These are phyloP conservation scores for Ardeotis arabs DNA, from an alignment of 2,113 vertebrate species.

Conservation along the genomic window DNA sequence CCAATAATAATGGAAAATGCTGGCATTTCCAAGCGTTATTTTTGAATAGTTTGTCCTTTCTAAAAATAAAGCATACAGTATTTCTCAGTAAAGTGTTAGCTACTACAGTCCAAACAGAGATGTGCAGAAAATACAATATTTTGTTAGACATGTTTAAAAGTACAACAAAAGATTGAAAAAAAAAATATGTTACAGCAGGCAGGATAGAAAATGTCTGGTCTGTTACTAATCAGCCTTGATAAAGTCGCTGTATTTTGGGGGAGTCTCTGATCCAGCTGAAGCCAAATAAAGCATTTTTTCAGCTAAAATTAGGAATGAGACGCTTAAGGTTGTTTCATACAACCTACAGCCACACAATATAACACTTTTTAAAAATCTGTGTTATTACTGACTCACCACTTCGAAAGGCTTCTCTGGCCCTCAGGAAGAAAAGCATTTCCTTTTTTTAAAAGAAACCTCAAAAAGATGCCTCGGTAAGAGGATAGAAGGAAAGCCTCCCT, in stretches of 20 bases:
- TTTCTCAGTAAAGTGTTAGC: constrained; percentile 42
- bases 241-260: not conserved
- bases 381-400: not conserved
- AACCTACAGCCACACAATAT: accelerated
- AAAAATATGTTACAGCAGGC: not conserved
- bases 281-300: not conserved
- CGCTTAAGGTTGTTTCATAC: not conserved
- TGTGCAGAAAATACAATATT: constrained; percentile 36
- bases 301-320: not conserved
- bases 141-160: constrained; percentile 43
- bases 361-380: not conserved
- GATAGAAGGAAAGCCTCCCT: not conserved
- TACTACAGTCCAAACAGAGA: constrained; percentile 51
- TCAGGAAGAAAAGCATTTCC: not conserved
- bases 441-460: not conserved
- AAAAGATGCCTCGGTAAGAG: not conserved
- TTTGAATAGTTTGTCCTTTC: constrained; percentile 55
- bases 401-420: not conserved
- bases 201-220: not conserved
- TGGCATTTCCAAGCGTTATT: constrained; percentile 59
- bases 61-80: constrained; percentile 50
- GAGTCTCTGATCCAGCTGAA: not conserved
- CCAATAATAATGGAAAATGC: constrained; percentile 49
- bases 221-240: not conserved
- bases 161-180: constrained; percentile 28